Conservation (phyloP, 2,113 vertebrate species). For the Lates calcarifer region DNA sequence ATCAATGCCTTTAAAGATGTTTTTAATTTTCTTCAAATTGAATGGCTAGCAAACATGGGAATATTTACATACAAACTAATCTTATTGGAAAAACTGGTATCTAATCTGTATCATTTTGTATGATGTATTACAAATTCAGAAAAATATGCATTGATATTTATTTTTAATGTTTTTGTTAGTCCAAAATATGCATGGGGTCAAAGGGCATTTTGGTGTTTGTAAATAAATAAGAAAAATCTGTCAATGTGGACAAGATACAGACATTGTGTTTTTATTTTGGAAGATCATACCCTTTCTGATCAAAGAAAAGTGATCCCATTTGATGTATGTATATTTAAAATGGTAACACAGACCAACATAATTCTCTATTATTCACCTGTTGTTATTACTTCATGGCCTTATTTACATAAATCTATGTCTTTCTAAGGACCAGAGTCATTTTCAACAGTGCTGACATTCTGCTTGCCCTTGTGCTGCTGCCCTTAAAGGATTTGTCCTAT, state of each 20-base stretch:
- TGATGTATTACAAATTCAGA: no score
- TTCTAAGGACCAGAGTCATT: slow-evolving; percentile 17
- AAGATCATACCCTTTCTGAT: background rate
- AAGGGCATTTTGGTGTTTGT: background rate
- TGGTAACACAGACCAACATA: background rate
- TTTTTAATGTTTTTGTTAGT: background rate
- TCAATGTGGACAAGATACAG: background rate
- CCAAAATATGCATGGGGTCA: background rate
- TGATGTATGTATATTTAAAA: background rate
- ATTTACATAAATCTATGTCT: slow-evolving; percentile 60
- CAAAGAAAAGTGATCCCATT: background rate
- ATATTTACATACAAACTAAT: background rate
- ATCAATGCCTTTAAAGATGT: slow-evolving; percentile 47
- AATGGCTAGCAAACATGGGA: background rate
- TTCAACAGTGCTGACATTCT: slow-evolving; percentile 45
- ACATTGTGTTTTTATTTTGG: background rate
- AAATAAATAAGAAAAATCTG: background rate
- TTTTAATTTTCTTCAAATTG: background rate
- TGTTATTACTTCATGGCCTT: slow-evolving; percentile 5
- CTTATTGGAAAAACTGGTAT: background rate
- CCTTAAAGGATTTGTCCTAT: slow-evolving; percentile 57
- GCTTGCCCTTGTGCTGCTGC: slow-evolving; percentile 32
- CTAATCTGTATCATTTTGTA: background rate
- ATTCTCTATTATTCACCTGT: background rate
- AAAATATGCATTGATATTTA: background rate